A percentile compares a stretch with the other conserved stretches of the same genome.
Conservation (phyloP, 2,113 vertebrate species). For the Catharus bicknelli region DNA sequence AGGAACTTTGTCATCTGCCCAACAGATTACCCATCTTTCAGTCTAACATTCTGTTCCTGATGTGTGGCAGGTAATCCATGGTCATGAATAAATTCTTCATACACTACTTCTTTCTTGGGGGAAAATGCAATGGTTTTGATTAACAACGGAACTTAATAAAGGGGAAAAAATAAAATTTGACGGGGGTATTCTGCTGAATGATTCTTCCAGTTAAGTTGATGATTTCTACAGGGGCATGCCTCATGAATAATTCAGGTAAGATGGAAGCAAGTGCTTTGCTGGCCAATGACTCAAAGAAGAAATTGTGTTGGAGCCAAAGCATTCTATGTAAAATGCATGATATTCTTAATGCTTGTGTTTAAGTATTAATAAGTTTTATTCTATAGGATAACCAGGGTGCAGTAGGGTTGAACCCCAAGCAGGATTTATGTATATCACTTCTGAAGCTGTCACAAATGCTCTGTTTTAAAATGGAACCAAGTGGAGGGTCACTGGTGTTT, state of each 20-base stretch:
- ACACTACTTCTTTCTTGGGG: background rate
- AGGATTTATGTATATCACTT: slow-evolving; percentile 24
- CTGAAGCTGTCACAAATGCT: slow-evolving; percentile 53
- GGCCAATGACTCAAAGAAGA: slow-evolving; percentile 52
- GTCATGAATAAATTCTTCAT: slow-evolving; percentile 35
- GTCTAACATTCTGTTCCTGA: background rate
- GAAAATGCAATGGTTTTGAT: slow-evolving; percentile 26
- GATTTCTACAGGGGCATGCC: slow-evolving; percentile 55
- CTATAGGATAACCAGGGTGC: slow-evolving; percentile 41
- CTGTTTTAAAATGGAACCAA: slow-evolving; percentile 32
- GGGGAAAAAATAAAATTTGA: slow-evolving; percentile 47
- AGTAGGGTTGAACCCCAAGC: slow-evolving; percentile 8
- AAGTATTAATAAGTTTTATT: slow-evolving; percentile 71
- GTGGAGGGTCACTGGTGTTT: background rate
- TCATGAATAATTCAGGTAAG: slow-evolving; percentile 68
- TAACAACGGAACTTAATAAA: slow-evolving; percentile 41
- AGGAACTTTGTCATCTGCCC: background rate
- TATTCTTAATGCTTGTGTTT: slow-evolving; percentile 70
- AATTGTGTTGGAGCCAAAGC: slow-evolving; percentile 62
- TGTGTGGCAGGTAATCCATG: background rate
- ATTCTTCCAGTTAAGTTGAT: slow-evolving; percentile 58
- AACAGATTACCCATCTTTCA: background rate
- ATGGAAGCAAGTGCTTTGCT: slow-evolving; percentile 44
- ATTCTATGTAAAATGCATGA: slow-evolving; percentile 76
- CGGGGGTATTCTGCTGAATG: slow-evolving; percentile 51